Percentiles rank a stretch among this genome's conserved stretches.
Conservation (phyloP, 2,797 vertebrate species). For the Lithobates sylvaticus region DNA sequence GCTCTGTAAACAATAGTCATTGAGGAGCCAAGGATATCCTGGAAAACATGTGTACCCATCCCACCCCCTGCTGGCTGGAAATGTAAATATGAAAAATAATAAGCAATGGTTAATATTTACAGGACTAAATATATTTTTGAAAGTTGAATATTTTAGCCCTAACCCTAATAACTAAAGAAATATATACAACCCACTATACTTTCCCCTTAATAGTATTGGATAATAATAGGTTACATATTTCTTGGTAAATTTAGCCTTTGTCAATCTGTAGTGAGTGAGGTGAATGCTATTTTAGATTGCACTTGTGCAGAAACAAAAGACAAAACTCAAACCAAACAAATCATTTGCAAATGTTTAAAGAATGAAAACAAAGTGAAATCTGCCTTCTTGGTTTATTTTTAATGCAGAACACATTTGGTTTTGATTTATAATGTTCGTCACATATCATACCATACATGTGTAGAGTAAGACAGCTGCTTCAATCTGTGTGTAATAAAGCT, state of each 20-base stretch:
- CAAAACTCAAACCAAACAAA: conserved; percentile 55
- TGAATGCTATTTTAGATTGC: conserved; percentile 49
- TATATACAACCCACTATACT: background rate
- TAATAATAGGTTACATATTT: conserved; percentile 33
- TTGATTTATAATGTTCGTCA: conserved; percentile 60
- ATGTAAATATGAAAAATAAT: background rate
- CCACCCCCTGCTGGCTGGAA: background rate
- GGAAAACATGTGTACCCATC: background rate
- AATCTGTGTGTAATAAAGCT: conserved; percentile 45
- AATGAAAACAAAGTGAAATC: conserved; percentile 54
- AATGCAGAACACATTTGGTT: conserved; percentile 55
- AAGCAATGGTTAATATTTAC: background rate
- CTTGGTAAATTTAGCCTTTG: conserved; percentile 12
- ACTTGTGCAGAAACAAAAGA: conserved; percentile 39
- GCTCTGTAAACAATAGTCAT: background rate
- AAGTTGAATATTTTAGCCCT: background rate
- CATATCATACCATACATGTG: conserved; percentile 49
- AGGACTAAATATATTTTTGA: too few relatives aligned
- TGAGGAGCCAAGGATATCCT: background rate
- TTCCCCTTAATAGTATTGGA: background rate
- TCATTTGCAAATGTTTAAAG: conserved; percentile 56
- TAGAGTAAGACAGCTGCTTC: conserved; percentile 29
- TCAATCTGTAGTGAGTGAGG: conserved; percentile 36
- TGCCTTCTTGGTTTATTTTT: conserved; percentile 54
- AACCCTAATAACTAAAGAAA: background rate